Conservation (phyloP, 1,140 invertebrate species). For the Drosophila nikananu region DNA sequence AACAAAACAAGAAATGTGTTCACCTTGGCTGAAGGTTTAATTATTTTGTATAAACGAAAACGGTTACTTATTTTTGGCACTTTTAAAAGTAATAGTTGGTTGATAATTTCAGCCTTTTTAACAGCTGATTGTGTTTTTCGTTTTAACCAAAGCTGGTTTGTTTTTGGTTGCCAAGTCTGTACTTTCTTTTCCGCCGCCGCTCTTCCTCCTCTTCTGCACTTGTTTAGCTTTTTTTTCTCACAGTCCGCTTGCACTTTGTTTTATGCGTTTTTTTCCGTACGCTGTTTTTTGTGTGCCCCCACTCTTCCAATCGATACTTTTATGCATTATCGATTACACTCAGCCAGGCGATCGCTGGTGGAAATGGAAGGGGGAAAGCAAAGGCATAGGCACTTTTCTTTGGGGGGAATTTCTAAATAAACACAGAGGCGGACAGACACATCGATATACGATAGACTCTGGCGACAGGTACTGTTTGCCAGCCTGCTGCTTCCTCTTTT, state of each 20-base stretch:
- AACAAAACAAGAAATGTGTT: not conserved
- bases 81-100: not conserved
- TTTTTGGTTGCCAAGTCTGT: slow-evolving; percentile 16
- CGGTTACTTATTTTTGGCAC: not conserved
- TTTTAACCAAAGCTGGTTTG: slow-evolving; percentile 19
- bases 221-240: slow-evolving; percentile 39
- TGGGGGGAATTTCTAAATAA: slow-evolving; percentile 43
- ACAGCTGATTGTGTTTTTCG: slow-evolving; percentile 11
- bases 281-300: not conserved
- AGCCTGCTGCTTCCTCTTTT: slow-evolving; percentile 26
- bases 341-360: slow-evolving; percentile 11
- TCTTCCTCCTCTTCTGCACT: slow-evolving; percentile 22
- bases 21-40: not conserved
- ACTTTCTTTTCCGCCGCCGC: slow-evolving; percentile 47
- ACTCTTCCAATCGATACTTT: slow-evolving; percentile 32
- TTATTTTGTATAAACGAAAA: not conserved
- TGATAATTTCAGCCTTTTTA: not conserved
- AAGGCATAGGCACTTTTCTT: slow-evolving; percentile 1
- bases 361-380: slow-evolving; percentile 1
- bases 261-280: slow-evolving; percentile 20
- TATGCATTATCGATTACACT: slow-evolving; percentile 45
- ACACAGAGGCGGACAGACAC: slow-evolving; percentile 19
- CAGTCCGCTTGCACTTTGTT: slow-evolving; percentile 21
- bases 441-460: slow-evolving; percentile 59
- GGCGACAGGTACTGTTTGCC: slow-evolving; percentile 44